These are phyloP conservation scores for Thecocarcelia acutangulata DNA, from an alignment of 2,888 invertebrate species.

Conservation along the genomic window DNA sequence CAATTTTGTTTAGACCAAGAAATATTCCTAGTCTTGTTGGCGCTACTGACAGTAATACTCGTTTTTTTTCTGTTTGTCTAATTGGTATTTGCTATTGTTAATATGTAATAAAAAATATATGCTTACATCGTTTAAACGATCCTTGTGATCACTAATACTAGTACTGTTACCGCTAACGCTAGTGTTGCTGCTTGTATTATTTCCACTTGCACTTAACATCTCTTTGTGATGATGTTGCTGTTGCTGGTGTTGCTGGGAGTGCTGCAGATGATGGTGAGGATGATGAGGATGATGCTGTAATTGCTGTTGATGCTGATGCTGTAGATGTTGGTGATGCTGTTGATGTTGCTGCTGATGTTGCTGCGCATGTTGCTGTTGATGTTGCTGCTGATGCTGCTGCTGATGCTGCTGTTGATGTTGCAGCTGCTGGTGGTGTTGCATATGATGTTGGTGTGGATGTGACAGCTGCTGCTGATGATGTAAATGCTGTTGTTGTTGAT, in stretches of 20 bases:
- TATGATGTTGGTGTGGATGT: constrained; percentile 48
- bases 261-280: constrained; percentile 63
- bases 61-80: too few relatives aligned
- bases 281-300: constrained; percentile 63
- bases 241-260: constrained; percentile 53
- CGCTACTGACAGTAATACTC: too few relatives aligned
- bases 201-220: constrained; percentile 14
- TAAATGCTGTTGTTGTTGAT: neutral
- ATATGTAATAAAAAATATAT: neutral
- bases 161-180: constrained; percentile 70
- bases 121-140: constrained; percentile 93
- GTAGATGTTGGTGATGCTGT: constrained; percentile 24
- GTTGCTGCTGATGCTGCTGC: constrained; percentile 50
- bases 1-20: too few relatives aligned
- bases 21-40: too few relatives aligned
- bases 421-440: constrained; percentile 53
- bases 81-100: too few relatives aligned
- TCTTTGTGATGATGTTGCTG: constrained; percentile 79
- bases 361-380: constrained; percentile 50
- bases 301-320: constrained; percentile 66
- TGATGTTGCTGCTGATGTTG: constrained; percentile 29
- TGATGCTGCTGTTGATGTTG: constrained; percentile 53
- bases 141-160: constrained; percentile 80
- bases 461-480: constrained; percentile 52
- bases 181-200: constrained; percentile 82